These are phyloP conservation scores for Styela plicata DNA, from an alignment of 23 tunicate genomes.

Conservation along the genomic window DNA sequence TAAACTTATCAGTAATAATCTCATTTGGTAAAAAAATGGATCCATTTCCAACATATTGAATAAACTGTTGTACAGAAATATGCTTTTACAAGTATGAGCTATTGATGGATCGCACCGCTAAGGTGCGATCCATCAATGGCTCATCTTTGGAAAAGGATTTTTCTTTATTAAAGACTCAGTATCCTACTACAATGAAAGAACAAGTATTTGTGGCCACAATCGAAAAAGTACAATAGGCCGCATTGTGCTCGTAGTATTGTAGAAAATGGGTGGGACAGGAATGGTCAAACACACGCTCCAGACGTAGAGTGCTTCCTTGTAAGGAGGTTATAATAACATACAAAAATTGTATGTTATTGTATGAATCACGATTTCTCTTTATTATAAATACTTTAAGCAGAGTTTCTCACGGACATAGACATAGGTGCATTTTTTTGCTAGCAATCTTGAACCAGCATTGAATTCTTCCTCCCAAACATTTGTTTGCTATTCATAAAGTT, in stretches of 20 bases:
- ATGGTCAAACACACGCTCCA: constrained; percentile 3
- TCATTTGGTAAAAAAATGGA: no score
- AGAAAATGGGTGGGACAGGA: background rate
- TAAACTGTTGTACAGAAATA: no score
- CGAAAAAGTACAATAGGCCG: background rate
- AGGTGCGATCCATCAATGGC: background rate
- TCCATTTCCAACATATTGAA: no score
- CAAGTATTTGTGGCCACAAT: background rate
- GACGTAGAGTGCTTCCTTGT: background rate
- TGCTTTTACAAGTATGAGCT: background rate
- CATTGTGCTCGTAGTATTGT: background rate
- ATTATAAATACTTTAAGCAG: background rate
- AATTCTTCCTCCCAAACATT: no score
- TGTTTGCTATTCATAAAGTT: no score
- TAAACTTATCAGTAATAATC: no score
- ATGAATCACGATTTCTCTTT: background rate
- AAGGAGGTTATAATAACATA: constrained; percentile 28
- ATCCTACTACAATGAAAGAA: background rate
- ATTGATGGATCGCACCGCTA: background rate
- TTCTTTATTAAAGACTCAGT: no score
- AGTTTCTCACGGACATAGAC: background rate
- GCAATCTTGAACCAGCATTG: no score
- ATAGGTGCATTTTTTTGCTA: no score
- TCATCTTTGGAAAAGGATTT: background rate
- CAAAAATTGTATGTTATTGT: background rate